Conservation (phyloP, 64 coral and sea anemone genomes). For the Platygyra sinensis region DNA sequence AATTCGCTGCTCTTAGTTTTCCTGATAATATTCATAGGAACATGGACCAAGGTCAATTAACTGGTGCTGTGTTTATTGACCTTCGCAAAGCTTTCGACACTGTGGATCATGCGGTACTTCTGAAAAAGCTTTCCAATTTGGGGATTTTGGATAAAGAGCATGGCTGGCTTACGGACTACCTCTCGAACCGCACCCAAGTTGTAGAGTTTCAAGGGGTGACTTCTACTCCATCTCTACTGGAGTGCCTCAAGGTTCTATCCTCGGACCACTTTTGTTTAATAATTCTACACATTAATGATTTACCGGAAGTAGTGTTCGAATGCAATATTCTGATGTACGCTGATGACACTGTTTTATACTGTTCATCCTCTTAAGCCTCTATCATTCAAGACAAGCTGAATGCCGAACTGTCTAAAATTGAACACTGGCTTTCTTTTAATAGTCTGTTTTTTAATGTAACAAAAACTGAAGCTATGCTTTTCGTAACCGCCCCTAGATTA, state of each 20-base stretch:
- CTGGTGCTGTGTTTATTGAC: constrained; percentile 29
- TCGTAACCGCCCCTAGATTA: constrained; percentile 40
- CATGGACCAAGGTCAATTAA: constrained; percentile 22
- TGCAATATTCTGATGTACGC: no score
- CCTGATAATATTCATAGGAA: constrained; percentile 33
- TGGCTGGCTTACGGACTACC: constrained; percentile 39
- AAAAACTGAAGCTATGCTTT: constrained; percentile 67
- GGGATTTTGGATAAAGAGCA: constrained; percentile 30
- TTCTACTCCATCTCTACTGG: no score
- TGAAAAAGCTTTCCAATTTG: constrained; percentile 22
- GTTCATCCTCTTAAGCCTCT: no score
- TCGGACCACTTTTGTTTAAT: constrained; percentile 32
- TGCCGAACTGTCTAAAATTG: no score
- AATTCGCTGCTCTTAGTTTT: constrained; percentile 41
- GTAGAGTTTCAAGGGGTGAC: no score
- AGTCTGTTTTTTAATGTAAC: constrained; percentile 49
- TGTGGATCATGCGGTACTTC: constrained; percentile 11
- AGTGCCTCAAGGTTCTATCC: constrained; percentile 47
- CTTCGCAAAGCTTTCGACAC: no score
- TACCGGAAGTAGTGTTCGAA: no score
- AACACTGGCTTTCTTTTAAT: no score
- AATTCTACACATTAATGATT: no score
- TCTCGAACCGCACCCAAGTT: constrained; percentile 23
- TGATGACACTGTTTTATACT: no score
- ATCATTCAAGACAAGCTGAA: no score